phyloP scores from a whole-genome alignment of 2,888 invertebrate species.

The Troides aeacus region DNA sequence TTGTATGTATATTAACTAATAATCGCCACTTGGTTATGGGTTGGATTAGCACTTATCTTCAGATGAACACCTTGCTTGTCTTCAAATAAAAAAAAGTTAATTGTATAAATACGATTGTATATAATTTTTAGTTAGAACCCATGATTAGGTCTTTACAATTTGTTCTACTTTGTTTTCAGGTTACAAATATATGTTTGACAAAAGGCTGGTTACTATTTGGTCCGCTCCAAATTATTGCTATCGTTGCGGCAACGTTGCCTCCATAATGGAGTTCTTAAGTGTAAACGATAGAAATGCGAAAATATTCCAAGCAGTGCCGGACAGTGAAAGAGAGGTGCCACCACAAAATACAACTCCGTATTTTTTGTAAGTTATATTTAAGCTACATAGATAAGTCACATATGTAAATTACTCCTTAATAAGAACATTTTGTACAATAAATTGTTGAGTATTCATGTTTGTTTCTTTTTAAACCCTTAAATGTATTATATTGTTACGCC shows the following conservation, averaged over 20 bases:
- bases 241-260: conserved; percentile 98
- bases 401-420: conserved; percentile 48
- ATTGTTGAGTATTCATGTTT: conserved; percentile 56
- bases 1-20: no score
- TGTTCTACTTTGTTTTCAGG: conserved; percentile 76
- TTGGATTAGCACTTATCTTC: no score
- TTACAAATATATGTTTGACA: conserved; percentile 98
- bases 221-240: conserved; percentile 99
- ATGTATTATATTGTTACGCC: no score
- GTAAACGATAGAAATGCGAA: conserved; percentile 89
- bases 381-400: conserved; percentile 47
- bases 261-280: conserved; percentile 93
- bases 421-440: conserved; percentile 51
- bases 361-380: conserved; percentile 86
- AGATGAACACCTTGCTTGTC: no score
- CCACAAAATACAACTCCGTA: conserved; percentile 96
- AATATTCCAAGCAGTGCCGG: conserved; percentile 97
- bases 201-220: conserved; percentile 98
- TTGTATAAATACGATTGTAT: no score
- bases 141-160: no score
- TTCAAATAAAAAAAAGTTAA: no score
- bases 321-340: conserved; percentile 95
- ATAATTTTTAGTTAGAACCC: no score
- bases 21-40: no score
- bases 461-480: conserved; percentile 17